Conservation (phyloP, 2,888 invertebrate genomes). For the Agriopis leucophaearia region DNA sequence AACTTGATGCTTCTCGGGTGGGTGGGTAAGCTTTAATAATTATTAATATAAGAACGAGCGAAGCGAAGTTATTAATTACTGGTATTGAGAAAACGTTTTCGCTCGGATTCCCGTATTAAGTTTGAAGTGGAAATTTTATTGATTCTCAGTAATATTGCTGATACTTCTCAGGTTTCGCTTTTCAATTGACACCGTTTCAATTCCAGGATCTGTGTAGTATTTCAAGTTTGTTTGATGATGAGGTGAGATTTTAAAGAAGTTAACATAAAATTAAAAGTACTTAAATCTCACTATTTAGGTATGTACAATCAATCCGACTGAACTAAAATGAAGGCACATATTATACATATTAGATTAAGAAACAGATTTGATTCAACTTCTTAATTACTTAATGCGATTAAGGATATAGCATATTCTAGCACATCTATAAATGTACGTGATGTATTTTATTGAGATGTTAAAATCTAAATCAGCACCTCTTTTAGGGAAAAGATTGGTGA, state of each 20-base stretch:
- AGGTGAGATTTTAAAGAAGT: not conserved
- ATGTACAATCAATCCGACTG: not conserved
- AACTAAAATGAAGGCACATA: not conserved
- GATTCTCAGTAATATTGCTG: constrained; percentile 52
- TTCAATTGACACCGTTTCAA: constrained; percentile 24
- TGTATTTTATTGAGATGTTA: constrained; percentile 42
- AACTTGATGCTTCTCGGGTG: constrained; percentile 79
- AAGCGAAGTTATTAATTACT: constrained; percentile 78
- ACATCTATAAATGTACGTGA: constrained; percentile 34
- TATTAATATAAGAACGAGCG: constrained; percentile 78
- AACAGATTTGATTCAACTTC: not conserved
- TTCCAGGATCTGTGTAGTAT: not conserved
- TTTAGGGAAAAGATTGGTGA: constrained; percentile 40
- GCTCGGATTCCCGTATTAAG: constrained; percentile 56
- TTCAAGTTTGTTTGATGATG: not conserved
- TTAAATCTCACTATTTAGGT: not conserved
- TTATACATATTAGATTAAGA: no score
- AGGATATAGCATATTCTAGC: constrained; percentile 26
- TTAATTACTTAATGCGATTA: constrained; percentile 12
- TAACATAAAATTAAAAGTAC: not conserved
- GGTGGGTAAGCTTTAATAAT: constrained; percentile 79
- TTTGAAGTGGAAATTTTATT: constrained; percentile 65
- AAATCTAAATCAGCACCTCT: constrained; percentile 36
- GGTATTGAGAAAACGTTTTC: constrained; percentile 77
- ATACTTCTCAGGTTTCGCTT: constrained; percentile 46